Conservation (phyloP, 92 coral and sea anemone species). For the Parazoanthus darwini region DNA sequence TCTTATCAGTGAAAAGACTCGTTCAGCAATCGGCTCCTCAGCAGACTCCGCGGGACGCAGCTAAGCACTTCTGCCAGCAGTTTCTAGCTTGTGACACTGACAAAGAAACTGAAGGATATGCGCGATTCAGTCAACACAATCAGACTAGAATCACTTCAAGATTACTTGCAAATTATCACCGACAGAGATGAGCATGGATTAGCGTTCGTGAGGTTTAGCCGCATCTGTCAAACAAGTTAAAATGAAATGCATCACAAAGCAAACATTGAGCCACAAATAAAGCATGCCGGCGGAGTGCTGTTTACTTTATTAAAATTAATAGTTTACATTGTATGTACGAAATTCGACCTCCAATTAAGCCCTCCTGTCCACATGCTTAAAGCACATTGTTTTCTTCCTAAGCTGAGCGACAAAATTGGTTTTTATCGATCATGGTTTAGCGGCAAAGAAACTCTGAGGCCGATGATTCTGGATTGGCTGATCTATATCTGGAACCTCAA, state of each 20-base stretch:
- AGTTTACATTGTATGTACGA: slow-evolving; percentile 24
- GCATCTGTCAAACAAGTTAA: slow-evolving; percentile 27
- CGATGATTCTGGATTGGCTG: background rate
- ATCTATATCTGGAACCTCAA: background rate
- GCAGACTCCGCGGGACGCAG: background rate
- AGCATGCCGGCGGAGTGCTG: slow-evolving; percentile 17
- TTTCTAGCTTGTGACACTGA: background rate
- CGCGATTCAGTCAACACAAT: background rate
- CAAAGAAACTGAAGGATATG: background rate
- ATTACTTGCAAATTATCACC: slow-evolving; percentile 19
- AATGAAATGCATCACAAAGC: slow-evolving; percentile 14
- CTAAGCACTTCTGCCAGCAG: background rate
- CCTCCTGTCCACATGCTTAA: slow-evolving; percentile 7
- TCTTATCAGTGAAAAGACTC: background rate
- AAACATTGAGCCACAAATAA: slow-evolving; percentile 21
- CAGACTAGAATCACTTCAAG: background rate
- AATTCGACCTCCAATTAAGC: slow-evolving; percentile 25
- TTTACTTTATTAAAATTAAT: slow-evolving; percentile 1
- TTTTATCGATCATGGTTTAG: slow-evolving; percentile 4
- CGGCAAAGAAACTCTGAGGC: background rate
- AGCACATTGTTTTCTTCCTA: slow-evolving; percentile 10
- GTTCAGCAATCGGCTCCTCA: background rate
- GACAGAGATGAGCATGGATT: slow-evolving; percentile 20
- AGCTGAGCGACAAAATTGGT: slow-evolving; percentile 17
- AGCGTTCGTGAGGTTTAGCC: slow-evolving; percentile 10